Evolutionary conservation across 2,888 invertebrate genomes (phyloP).

Genomic region (Drosophila melanosoma): DNA sequence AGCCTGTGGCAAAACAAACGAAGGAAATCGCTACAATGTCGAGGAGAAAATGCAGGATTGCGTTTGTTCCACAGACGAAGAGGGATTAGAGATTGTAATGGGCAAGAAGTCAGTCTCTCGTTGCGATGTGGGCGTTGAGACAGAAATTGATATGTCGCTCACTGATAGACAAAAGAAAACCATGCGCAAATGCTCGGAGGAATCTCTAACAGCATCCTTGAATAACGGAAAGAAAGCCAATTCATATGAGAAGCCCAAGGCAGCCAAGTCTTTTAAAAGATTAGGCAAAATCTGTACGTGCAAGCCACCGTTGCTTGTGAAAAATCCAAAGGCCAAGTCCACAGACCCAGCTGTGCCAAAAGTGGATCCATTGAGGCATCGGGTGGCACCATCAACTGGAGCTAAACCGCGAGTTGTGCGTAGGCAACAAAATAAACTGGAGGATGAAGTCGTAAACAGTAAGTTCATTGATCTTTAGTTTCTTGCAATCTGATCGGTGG

Average conservation of each 20-base stretch:
- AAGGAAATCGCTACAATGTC: background rate
- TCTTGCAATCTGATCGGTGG: constrained; percentile 39
- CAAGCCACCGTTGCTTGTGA: constrained; percentile 7
- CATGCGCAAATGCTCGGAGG: background rate
- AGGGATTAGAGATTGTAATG: background rate
- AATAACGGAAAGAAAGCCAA: background rate
- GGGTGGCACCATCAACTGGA: background rate
- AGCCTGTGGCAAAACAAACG: background rate
- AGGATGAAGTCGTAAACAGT: constrained; percentile 34
- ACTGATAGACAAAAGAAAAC: background rate
- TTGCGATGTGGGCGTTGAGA: constrained; percentile 41
- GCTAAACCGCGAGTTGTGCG: background rate
- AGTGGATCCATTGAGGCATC: background rate
- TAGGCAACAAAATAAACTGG: constrained; percentile 12
- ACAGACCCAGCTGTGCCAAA: background rate
- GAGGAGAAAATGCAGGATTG: constrained; percentile 16
- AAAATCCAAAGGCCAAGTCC: background rate
- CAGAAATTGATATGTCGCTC: constrained; percentile 46
- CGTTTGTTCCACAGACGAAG: constrained; percentile 14
- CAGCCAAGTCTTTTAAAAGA: background rate
- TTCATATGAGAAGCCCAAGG: background rate
- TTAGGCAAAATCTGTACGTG: constrained; percentile 9
- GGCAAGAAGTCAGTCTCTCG: background rate
- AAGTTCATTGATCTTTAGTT: constrained; percentile 24
- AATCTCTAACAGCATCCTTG: background rate